Conservation (phyloP, 2,888 invertebrate species). For the Alitta virens region DNA sequence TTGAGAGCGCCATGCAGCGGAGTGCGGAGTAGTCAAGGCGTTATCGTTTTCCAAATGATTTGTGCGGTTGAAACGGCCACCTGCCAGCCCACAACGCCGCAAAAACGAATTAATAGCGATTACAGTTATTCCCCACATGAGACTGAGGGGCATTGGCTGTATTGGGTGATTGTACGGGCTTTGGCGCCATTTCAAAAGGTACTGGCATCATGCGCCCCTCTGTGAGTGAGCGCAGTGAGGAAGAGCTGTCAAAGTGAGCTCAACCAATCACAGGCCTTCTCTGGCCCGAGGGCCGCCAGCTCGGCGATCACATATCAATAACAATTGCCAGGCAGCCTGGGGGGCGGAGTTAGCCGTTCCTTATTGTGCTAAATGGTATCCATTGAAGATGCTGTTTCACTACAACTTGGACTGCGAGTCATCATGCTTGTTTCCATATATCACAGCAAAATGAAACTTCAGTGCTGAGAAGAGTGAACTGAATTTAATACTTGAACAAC, state of each 20-base stretch:
- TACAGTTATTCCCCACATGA: background rate
- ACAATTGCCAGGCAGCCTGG: background rate
- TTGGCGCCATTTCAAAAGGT: too few relatives aligned
- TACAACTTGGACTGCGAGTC: too few relatives aligned
- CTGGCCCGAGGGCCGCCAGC: background rate
- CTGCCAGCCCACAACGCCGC: background rate
- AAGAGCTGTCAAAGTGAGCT: background rate
- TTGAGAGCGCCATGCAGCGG: too few relatives aligned
- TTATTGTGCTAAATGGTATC: background rate
- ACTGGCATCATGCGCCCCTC: too few relatives aligned
- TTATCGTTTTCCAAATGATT: background rate
- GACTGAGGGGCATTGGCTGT: background rate
- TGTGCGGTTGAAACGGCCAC: background rate
- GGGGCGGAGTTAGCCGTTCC: background rate
- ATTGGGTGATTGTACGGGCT: too few relatives aligned
- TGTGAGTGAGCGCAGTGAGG: background rate
- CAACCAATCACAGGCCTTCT: constrained; percentile 5
- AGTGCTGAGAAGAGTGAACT: too few relatives aligned
- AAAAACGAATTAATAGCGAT: background rate
- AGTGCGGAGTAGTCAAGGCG: too few relatives aligned
- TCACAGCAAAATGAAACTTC: too few relatives aligned
- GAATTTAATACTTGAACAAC: too few relatives aligned
- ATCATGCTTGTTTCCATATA: too few relatives aligned
- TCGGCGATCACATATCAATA: background rate
- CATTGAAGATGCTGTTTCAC: too few relatives aligned